phyloP scores from a whole-genome alignment of 2,888 invertebrate species.

The Chrysopilus asiliformis region DNA sequence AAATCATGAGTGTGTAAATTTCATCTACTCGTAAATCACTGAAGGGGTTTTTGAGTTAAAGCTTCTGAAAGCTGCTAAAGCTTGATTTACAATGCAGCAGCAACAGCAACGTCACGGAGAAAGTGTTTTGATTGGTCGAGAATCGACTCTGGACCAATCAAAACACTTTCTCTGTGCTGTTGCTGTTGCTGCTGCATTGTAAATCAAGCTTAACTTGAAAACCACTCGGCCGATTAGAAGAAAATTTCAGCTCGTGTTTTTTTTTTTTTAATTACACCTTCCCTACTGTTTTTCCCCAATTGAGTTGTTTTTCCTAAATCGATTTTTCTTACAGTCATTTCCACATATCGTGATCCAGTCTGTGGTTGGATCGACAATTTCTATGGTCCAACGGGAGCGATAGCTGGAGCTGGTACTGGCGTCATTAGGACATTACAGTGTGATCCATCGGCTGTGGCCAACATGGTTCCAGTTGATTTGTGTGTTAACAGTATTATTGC shows the following conservation, averaged over 20 bases:
- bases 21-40: background rate
- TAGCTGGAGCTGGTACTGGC: conserved; percentile 63
- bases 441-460: conserved; percentile 52
- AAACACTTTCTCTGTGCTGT: too few species aligned
- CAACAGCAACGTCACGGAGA: too few species aligned
- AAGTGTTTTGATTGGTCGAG: too few species aligned
- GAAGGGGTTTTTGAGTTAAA: too few species aligned
- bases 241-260: background rate
- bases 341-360: conserved; percentile 58
- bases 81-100: too few species aligned
- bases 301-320: conserved; percentile 1
- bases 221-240: background rate
- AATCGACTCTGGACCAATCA: too few species aligned
- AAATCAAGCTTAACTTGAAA: too few species aligned
- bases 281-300: too few species aligned
- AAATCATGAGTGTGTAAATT: background rate
- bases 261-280: too few species aligned
- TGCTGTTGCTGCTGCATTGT: too few species aligned
- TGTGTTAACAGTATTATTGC: conserved; percentile 72
- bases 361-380: conserved; percentile 84
- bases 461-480: conserved; percentile 65
- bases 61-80: too few species aligned
- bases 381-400: conserved; percentile 73
- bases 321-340: conserved; percentile 38
- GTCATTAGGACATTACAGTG: conserved; percentile 55